A percentile compares a stretch with the other conserved stretches of the same genome.
These are phyloP conservation scores for Choloepus didactylus DNA, from an alignment of 2,797 vertebrate species.

Conservation along the genomic window DNA sequence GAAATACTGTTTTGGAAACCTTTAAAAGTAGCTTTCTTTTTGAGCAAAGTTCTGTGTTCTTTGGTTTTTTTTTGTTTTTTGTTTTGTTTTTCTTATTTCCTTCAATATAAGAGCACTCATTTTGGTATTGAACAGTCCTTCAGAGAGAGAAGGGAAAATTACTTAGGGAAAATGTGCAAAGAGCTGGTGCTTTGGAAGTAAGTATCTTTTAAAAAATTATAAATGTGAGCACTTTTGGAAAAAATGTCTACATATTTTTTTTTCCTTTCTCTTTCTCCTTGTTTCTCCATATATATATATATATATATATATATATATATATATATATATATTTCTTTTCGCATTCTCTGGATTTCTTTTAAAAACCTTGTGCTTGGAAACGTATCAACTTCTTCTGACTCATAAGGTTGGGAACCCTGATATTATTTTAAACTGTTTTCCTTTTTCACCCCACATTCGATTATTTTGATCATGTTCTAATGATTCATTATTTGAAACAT, in stretches of 20 bases:
- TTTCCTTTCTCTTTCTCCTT: not conserved
- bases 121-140: not conserved
- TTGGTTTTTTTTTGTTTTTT: not conserved
- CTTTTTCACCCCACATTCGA: not conserved
- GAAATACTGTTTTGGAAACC: conserved; percentile 1
- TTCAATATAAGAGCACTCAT: not conserved
- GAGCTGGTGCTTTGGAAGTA: not conserved
- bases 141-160: not conserved
- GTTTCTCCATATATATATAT: not conserved
- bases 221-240: not conserved
- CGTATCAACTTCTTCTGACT: not conserved
- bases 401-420: not conserved
- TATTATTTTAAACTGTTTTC: not conserved
- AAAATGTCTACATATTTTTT: not conserved
- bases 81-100: not conserved
- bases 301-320: not conserved
- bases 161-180: not conserved
- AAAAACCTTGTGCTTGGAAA: not conserved
- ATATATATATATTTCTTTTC: not conserved
- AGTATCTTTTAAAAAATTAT: not conserved
- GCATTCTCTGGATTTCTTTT: not conserved
- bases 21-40: conserved; percentile 6
- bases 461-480: not conserved
- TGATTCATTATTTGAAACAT: not conserved
- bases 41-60: not conserved